Conservation (phyloP, 2,888 invertebrate species). For the Lasioglossum marginatum region DNA sequence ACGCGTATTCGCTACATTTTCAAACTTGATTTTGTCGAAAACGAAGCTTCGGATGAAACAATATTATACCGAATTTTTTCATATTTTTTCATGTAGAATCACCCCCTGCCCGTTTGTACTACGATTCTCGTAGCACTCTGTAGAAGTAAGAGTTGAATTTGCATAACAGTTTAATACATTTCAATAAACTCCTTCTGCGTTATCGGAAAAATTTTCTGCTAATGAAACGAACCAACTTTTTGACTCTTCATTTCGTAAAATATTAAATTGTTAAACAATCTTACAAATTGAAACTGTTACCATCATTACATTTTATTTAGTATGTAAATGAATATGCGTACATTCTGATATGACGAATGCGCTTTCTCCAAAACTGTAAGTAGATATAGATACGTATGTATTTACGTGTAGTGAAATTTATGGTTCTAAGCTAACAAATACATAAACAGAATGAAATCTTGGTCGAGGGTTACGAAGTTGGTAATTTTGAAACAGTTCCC, state of each 20-base stretch:
- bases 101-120: no score
- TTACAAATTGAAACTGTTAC: neutral
- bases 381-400: neutral
- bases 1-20: no score
- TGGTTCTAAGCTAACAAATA: neutral
- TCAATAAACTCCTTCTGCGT: no score
- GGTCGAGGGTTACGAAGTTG: slow-evolving; percentile 19
- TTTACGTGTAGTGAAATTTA: neutral
- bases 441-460: slow-evolving; percentile 39
- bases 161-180: no score
- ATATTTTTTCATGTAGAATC: no score
- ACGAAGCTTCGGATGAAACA: no score
- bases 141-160: no score
- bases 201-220: no score
- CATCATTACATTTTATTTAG: neutral
- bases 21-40: no score
- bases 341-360: neutral
- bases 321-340: neutral
- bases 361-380: neutral
- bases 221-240: no score
- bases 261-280: neutral
- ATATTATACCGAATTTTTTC: no score
- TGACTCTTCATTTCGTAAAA: neutral
- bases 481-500: slow-evolving; percentile 53
- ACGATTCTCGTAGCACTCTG: no score